phyloP scores from a whole-genome alignment of 2,888 invertebrate genomes.

The Pseudanteris insignis region DNA sequence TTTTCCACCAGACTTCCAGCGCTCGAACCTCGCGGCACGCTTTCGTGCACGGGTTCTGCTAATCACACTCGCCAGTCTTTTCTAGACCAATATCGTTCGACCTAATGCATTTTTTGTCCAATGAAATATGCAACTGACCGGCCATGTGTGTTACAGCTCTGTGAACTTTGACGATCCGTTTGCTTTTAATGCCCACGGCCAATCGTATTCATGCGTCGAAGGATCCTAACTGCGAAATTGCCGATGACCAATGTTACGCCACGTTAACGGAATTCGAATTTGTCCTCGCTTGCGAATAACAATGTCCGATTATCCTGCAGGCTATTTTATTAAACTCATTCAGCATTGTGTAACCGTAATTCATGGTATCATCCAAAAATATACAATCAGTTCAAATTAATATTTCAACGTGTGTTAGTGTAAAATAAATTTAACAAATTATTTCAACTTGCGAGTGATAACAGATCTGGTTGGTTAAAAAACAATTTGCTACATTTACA shows the following conservation, averaged over 20 bases:
- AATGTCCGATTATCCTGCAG: conserved; percentile 30
- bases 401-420: no score
- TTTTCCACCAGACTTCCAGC: no score
- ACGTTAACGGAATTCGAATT: conserved; percentile 49
- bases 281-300: conserved; percentile 39
- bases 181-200: conserved; percentile 47
- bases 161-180: conserved; percentile 48
- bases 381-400: no score
- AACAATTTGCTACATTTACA: no score
- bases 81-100: no score
- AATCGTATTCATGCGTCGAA: conserved; percentile 44
- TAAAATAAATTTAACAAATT: no score
- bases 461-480: no score
- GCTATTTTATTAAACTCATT: conserved; percentile 36
- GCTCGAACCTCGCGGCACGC: no score
- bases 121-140: conserved; percentile 16
- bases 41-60: no score
- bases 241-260: conserved; percentile 48
- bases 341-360: conserved; percentile 15
- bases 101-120: conserved; percentile 10
- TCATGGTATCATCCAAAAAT: no score
- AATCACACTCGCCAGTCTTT: no score
- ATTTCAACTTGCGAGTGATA: no score
- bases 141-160: conserved; percentile 37
- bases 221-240: conserved; percentile 50